A percentile compares a stretch with the other conserved stretches of the same genome.
phyloP scores from a whole-genome alignment of 1,140 invertebrate species.

The Papilio dardanus region DNA sequence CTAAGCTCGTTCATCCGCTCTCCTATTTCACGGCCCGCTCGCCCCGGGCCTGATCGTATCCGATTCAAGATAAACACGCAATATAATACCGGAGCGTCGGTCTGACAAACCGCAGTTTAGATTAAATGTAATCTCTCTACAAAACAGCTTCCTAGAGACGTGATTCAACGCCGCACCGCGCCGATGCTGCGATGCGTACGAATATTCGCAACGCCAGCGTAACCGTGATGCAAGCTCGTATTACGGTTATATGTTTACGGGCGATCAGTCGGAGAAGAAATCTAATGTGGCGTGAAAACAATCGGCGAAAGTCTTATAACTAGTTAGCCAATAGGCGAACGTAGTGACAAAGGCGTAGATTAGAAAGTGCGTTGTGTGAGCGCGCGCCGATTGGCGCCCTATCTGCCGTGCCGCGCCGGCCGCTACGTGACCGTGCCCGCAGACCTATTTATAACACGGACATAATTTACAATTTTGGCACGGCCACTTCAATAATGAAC shows the following conservation, averaged over 20 bases:
- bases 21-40: slow-evolving; percentile 71
- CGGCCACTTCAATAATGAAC: slow-evolving; percentile 24
- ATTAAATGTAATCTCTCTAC: slow-evolving; percentile 55
- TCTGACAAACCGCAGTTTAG: slow-evolving; percentile 70
- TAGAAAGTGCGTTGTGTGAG: slow-evolving; percentile 80
- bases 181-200: slow-evolving; percentile 38
- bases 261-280: slow-evolving; percentile 66
- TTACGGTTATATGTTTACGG: slow-evolving; percentile 56
- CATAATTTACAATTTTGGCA: slow-evolving; percentile 35
- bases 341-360: slow-evolving; percentile 79
- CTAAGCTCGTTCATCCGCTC: slow-evolving; percentile 68
- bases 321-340: slow-evolving; percentile 75
- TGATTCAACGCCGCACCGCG: slow-evolving; percentile 20
- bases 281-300: slow-evolving; percentile 80
- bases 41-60: slow-evolving; percentile 61
- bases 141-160: slow-evolving; percentile 38
- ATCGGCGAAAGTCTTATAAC: slow-evolving; percentile 79
- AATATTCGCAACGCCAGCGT: slow-evolving; percentile 44
- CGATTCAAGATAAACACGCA: slow-evolving; percentile 67
- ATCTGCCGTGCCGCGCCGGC: slow-evolving; percentile 61
- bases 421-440: slow-evolving; percentile 42
- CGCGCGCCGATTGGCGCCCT: slow-evolving; percentile 77
- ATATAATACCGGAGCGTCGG: slow-evolving; percentile 59
- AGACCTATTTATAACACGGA: slow-evolving; percentile 32
- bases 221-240: slow-evolving; percentile 62